phyloP scores from a whole-genome alignment of 2,113 vertebrate species.

The Laterallus jamaicensis region DNA sequence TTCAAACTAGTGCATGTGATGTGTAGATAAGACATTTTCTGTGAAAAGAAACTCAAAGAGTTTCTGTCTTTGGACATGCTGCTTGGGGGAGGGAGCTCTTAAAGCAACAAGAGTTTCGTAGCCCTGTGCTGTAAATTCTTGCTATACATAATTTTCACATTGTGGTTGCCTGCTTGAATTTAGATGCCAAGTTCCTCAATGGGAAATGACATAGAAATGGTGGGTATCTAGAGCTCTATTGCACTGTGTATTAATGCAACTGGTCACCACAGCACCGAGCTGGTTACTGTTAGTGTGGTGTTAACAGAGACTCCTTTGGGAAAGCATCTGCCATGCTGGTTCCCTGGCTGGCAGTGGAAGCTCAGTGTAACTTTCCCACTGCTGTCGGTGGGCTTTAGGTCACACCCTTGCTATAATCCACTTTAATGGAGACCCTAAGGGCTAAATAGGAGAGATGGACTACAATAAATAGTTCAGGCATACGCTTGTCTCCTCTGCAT shows the following conservation, averaged over 20 bases:
- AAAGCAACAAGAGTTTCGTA: not conserved
- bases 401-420: not conserved
- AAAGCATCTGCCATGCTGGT: not conserved
- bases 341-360: not conserved
- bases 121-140: not conserved
- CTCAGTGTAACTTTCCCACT: not conserved
- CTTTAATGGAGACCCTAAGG: not conserved
- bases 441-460: not conserved
- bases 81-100: not conserved
- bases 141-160: not conserved
- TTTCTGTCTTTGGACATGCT: not conserved
- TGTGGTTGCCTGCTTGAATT: not conserved
- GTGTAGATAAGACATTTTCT: constrained; percentile 24
- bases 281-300: not conserved
- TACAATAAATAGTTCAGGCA: not conserved
- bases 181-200: not conserved
- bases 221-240: not conserved
- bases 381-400: not conserved
- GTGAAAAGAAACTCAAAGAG: not conserved
- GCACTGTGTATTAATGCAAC: not conserved
- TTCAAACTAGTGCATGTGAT: constrained; percentile 30
- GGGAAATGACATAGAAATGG: not conserved
- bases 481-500: not conserved
- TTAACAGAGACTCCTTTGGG: not conserved
- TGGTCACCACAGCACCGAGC: not conserved